Evolutionary conservation across 2,888 invertebrate species (phyloP).

Genomic region (Mesorhabditis spiculigera): DNA sequence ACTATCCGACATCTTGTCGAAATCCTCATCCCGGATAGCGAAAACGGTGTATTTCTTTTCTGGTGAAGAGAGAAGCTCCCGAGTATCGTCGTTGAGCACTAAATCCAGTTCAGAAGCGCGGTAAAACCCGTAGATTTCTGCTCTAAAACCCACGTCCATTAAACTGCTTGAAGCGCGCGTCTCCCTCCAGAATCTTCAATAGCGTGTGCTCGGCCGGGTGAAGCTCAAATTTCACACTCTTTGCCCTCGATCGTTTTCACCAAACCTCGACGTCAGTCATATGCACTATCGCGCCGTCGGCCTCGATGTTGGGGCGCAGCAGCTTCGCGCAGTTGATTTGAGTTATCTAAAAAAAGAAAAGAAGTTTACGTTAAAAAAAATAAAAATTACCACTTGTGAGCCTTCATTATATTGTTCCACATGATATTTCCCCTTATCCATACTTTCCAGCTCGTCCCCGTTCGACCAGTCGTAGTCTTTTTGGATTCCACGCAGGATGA

Average conservation of each 20-base stretch:
- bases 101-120: background rate
- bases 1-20: background rate
- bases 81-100: background rate
- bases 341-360: background rate
- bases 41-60: background rate
- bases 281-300: background rate
- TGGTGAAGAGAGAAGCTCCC: background rate
- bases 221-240: background rate
- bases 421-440: conserved; percentile 4
- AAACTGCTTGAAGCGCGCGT: background rate
- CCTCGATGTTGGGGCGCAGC: background rate
- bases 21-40: background rate
- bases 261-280: background rate
- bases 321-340: background rate
- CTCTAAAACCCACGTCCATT: background rate
- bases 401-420: background rate
- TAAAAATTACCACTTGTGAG: background rate
- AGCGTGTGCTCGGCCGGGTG: background rate
- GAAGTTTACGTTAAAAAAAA: background rate
- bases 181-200: background rate
- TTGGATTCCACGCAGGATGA: background rate
- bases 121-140: background rate
- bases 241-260: too few species aligned
- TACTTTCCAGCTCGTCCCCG: background rate
- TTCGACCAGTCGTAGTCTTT: conserved; percentile 3